Percentiles rank a stretch among this genome's conserved stretches.
Conservation (phyloP, 2,888 invertebrate species). For the Cyrtodaria siliqua region DNA sequence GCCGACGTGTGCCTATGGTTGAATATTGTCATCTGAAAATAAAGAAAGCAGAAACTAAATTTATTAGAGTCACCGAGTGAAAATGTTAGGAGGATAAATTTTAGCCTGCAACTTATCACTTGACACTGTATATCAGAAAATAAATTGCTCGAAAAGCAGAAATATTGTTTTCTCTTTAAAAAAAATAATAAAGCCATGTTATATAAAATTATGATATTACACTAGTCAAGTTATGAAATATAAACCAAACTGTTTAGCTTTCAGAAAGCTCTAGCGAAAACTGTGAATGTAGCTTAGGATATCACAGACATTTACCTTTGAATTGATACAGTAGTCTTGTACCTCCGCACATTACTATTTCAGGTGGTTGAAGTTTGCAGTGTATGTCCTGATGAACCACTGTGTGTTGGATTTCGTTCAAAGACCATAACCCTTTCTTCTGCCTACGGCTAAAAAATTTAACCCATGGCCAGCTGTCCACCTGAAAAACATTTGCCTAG, state of each 20-base stretch:
- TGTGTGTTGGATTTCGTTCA: conserved; percentile 23
- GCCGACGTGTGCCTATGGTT: conserved; percentile 7
- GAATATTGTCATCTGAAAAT: not conserved
- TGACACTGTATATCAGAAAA: conserved; percentile 12
- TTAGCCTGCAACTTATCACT: conserved; percentile 1
- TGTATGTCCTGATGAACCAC: conserved; percentile 14
- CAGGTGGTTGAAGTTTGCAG: conserved; percentile 18
- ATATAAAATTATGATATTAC: conserved; percentile 7
- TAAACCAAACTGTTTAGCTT: too few relatives aligned
- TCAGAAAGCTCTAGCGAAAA: too few relatives aligned
- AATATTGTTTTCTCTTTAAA: conserved; percentile 6
- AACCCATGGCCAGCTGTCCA: conserved; percentile 33
- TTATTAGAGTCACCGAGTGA: too few relatives aligned
- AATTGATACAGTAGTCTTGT: conserved; percentile 32
- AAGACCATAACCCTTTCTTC: conserved; percentile 18
- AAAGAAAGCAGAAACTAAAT: too few relatives aligned
- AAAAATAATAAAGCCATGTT: conserved; percentile 1
- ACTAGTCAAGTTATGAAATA: conserved; percentile 4
- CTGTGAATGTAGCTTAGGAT: too few relatives aligned
- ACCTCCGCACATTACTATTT: conserved; percentile 22
- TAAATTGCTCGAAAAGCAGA: conserved; percentile 4
- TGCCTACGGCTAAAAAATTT: conserved; percentile 15
- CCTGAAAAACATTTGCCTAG: conserved; percentile 8
- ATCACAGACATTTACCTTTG: conserved; percentile 2
- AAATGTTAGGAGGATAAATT: too few relatives aligned